Evolutionary conservation across 2,888 invertebrate species (phyloP), one percentile per base, ranked within the genome.

Genomic region (Acronicta alni): DNA sequence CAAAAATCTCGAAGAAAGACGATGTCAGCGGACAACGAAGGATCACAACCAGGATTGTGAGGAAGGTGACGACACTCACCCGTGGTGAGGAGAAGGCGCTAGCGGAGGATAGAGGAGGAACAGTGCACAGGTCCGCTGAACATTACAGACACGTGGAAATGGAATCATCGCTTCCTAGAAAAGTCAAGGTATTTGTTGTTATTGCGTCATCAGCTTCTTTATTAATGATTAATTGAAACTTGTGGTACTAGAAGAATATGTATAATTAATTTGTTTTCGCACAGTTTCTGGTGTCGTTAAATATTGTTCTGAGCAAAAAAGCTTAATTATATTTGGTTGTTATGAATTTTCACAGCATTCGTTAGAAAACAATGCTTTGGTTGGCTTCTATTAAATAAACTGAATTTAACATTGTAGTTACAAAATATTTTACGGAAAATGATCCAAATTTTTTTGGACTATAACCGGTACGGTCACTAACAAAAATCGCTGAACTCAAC

Each of bases 61-160:
- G 97, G 67, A 98, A 98, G 89, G 97, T 98, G 78, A 98, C 98
- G 35, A 98, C 98, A 2, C 88, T 98, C 75, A 97, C 97, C 67
- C 95, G 98, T 15, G 98, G 98, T 39, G 98, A 98, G 87, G 98
- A 98, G 87, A 96, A 96, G 77, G 95, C 96, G 67, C 95, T 95
- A 26, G 94, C 96, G 37, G 97, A 98, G 83, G 96, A 97, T 78
- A 93, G 95, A 58, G 96, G 95, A 57, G 96, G 95, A 16, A 93
- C 95, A 72, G 92, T 96, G 64, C 95, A 95, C 75, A 94, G 95
- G 64, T 94, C 94, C 26, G 91, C 94, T 57, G 95, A 95, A 73
- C 95, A 94, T 83, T 94, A 95, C 79, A 94, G 95, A 70, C 95
- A 96, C 79, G 90, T 95, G 63, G 93, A 95, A 79, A 87, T 93